Evolutionary conservation across 2,888 invertebrate genomes (phyloP), one percentile per base, ranked within the genome.

Genomic region (Stegana nigrithorax): DNA sequence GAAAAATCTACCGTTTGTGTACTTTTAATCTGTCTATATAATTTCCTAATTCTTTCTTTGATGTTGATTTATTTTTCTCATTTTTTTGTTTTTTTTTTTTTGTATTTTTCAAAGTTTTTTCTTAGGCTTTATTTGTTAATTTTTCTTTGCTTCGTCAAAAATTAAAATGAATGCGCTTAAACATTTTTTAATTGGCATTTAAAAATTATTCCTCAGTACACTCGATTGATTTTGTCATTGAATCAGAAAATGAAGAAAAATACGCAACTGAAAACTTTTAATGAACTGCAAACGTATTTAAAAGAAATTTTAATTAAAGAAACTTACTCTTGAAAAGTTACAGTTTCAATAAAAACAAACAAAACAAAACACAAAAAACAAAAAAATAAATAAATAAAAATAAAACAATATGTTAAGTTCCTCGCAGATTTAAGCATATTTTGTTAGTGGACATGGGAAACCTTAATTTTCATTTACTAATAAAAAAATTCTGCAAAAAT

Each of bases 11-110:
- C 63, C 50, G 62, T 56, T 71, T 55, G 53, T 36, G 53, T 55
- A 53, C 32, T 70, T 73, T 67, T 78, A 78, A 78, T 78, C 78
- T 77, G 72, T 63, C 65, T 73, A 69, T 71, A 78, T 78, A 73
- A 73, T 76, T 77, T 77, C 47, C 44, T 60, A 74, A 74, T 70
- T 71, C 53, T 78, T 69, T 47, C 78, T 78, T 78, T 78, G 78
- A 78, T 75, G 78, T 78, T 26, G 56, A 59, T 60, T 69, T 71
- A 67, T 74, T n/a, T n/a, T n/a, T n/a, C n/a, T n/a, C n/a, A 76
- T 69, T 68, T 64, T 65, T 69, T 69, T 72, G 64, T 64, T 68
- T 71, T 75, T 53, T 64, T 67, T 71, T 77, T 55, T 62, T 62
- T 60, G 29, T 36, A 26, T 27, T 10, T 42, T 17, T 8, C 5